Base-by-base conservation (phyloP, 1,140 invertebrate species). In the Zaprionus ghesquierei region DNA sequence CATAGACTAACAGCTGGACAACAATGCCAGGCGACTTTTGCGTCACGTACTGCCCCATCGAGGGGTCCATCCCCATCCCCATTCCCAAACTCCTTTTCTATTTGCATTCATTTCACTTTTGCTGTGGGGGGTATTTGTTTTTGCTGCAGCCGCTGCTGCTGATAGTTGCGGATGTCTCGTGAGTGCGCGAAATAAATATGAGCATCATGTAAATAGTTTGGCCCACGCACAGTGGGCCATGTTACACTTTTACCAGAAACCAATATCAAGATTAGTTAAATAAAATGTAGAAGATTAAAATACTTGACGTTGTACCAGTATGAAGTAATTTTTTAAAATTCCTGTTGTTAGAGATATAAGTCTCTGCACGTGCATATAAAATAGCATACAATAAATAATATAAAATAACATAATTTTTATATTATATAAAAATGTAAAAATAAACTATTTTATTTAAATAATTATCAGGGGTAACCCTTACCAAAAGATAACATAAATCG, bases 101-200 rank as follows among this genome's bases (percentile, higher is more conserved):
- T 75, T 75, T 75, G 72, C 72, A 78, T 77, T 74, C 54, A 74
- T 77, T 75, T 66, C 18, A 53, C 53, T 56, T 69, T 66, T 71
- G 73, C 51, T 60, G 29, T 63, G 66, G 50, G 62, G 50, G 23
- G 46, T 69, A 58, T 51, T 20, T 33, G 8, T n/a, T 8, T 33
- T 15, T 22, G n/a, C 9, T 59, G 41, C 20, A 27, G 25, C 23
- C 69, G 29, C 35, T 44, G 44, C 10, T 46, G 38, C 63, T 60
- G 60, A 60, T 75, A 65, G 68, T 54, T 64, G 44, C 41, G 62
- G 46, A 62, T 44, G 61, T 25, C 58, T 71, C 66, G 70, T 75
- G 75, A 81, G 68, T 72, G 68, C 75, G 69, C 76, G 69, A 85
- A 85, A 85, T 85, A 81, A 81, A 85, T 85, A 75, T 78, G 59